phyloP scores from a whole-genome alignment of 2,888 invertebrate genomes.

The Argynnis bischoffii region DNA sequence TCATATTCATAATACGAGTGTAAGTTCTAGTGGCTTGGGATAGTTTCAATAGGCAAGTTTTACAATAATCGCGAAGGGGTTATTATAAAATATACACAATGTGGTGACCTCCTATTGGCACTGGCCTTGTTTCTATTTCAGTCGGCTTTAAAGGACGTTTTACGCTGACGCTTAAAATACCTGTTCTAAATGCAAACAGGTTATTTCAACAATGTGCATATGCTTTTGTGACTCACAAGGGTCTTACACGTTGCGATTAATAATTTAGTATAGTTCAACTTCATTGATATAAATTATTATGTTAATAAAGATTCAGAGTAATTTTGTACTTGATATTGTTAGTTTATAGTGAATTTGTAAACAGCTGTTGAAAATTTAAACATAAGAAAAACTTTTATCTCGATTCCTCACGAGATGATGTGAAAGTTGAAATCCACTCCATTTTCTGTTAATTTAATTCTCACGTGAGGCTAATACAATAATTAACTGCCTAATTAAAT shows the following conservation, averaged over 20 bases:
- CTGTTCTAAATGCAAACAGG: constrained; percentile 64
- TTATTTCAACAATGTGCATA: constrained; percentile 54
- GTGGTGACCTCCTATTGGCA: constrained; percentile 41
- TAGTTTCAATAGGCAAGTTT: constrained; percentile 34
- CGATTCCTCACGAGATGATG: no score
- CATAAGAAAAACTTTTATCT: no score
- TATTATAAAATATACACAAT: constrained; percentile 31
- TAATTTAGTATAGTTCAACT: constrained; percentile 16
- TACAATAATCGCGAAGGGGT: constrained; percentile 19
- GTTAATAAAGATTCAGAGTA: no score
- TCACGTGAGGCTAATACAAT: no score
- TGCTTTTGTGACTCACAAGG: constrained; percentile 32
- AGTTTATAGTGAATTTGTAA: no score
- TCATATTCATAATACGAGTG: neutral
- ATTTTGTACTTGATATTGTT: no score
- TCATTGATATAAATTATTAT: constrained; percentile 6
- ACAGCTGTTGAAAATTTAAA: no score
- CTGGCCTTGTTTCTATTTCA: constrained; percentile 71
- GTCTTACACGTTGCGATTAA: constrained; percentile 23
- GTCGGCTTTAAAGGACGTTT: constrained; percentile 59
- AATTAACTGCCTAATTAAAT: no score
- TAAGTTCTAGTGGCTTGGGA: constrained; percentile 9
- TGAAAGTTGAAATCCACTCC: no score
- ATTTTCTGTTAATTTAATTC: no score
- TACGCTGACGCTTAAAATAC: constrained; percentile 59